phyloP scores from a whole-genome alignment of 2,888 invertebrate genomes.

The Cacoxenus indagator region DNA sequence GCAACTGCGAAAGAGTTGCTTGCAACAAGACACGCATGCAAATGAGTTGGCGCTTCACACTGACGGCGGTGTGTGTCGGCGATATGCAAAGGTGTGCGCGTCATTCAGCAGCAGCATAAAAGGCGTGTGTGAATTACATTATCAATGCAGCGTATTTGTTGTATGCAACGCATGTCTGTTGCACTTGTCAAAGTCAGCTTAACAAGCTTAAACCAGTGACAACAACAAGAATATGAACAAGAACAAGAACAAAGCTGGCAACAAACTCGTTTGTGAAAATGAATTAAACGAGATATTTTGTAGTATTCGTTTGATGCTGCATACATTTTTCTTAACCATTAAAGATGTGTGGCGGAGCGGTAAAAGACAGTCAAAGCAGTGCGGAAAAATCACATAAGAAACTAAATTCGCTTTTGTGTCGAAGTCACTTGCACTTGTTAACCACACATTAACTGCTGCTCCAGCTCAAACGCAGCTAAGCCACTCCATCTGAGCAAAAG shows the following conservation, averaged over 20 bases:
- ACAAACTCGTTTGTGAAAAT: background rate
- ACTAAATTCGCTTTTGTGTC: background rate
- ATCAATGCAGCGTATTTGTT: slow-evolving; percentile 28
- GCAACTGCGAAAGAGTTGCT: background rate
- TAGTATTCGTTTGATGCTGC: background rate
- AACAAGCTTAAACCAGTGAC: slow-evolving; percentile 38
- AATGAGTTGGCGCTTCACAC: background rate
- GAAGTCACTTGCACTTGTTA: background rate
- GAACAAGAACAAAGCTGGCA: background rate
- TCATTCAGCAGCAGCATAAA: no score
- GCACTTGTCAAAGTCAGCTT: slow-evolving; percentile 49
- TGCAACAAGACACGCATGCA: background rate
- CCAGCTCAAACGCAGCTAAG: background rate
- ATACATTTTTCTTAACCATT: background rate
- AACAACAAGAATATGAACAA: slow-evolving; percentile 10
- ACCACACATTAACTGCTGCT: background rate
- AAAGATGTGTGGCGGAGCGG: no score
- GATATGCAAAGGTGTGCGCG: background rate
- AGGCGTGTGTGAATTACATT: slow-evolving; percentile 10
- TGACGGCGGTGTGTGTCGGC: background rate
- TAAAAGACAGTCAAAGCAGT: no score
- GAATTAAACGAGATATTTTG: background rate
- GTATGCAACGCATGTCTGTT: slow-evolving; percentile 14
- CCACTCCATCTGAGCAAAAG: background rate
- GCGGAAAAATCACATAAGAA: background rate